phyloP scores from a whole-genome alignment of 2,888 invertebrate genomes.

The Morpho achilles region DNA sequence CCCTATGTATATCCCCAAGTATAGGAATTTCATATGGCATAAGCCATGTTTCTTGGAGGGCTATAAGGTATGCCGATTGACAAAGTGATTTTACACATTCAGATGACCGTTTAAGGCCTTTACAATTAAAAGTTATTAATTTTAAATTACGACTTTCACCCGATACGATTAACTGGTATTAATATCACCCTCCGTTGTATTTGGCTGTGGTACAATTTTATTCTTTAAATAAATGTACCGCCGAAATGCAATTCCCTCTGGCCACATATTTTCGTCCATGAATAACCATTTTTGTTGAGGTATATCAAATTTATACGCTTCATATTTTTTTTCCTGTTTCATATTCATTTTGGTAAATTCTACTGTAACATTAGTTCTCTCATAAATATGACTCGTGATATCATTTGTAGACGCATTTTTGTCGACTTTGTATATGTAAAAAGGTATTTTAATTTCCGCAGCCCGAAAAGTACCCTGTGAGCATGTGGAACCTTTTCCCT shows the following conservation, averaged over 20 bases:
- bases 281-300: neutral
- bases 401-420: neutral
- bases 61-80: constrained; percentile 1
- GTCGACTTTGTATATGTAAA: neutral
- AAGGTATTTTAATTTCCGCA: too few relatives aligned
- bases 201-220: neutral
- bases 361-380: neutral
- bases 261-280: too few relatives aligned
- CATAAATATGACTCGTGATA: neutral
- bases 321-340: neutral
- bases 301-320: neutral
- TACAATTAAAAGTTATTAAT: neutral
- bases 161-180: neutral
- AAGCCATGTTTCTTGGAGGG: constrained; percentile 25
- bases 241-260: neutral
- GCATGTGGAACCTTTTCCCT: too few relatives aligned
- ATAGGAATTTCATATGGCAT: constrained; percentile 26
- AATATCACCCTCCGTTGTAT: neutral
- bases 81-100: constrained; percentile 23
- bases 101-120: constrained; percentile 10
- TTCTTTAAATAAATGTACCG: neutral
- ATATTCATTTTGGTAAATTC: neutral
- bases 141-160: neutral
- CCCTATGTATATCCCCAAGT: constrained; percentile 22
- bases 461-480: too few relatives aligned